Evolutionary conservation across 1,140 invertebrate genomes (phyloP), one percentile per base, ranked within the genome.

Genomic region (Globodera ellingtonae): DNA sequence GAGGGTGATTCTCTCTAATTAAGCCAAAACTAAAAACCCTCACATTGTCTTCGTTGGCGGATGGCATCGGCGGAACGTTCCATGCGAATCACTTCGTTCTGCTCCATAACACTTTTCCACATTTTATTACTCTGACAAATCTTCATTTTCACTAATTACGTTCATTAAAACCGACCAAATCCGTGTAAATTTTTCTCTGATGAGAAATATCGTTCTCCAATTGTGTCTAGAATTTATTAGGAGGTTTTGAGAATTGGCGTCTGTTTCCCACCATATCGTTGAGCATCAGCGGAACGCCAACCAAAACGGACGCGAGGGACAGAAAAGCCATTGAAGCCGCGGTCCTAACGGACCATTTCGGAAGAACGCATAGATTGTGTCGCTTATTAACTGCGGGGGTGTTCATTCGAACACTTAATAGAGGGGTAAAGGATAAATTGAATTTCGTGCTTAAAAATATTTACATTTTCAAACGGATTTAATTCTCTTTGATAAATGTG

Each of bases 101-200:
- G 83, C n/a, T 73, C 69, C 83, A 84, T 84, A 6, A 84, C 50
- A 48, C 82, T 83, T 46, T 78, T 78, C 83, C 83, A 84, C 83
- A 84, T 85, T 9, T 75, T 75, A 48, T 84, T 85, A 35, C 75
- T 77, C 75, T 77, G 13, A n/a, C 48, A 18, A 18, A 18, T 62
- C 56, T 62, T 62, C 13, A 62, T 62, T 56, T 13, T 73, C 44
- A 35, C 24, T 50, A 46, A 56, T n/a, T 74, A 74, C 35, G 24
- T 10, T 6, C 5, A 24, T 48, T 56, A 9, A 18, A 21, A 13
- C 18, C 6, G 6, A 65, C 59, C 80, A 82, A 62, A 21, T 82
- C 81, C 15, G 50, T 35, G 35, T 82, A 78, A n/a, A 67, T 70
- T 65, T 82, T 59, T 24, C 81, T 71, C 15, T 82, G 59, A 18